Base-by-base conservation (phyloP, 1,140 invertebrate species). In the Pseudomyrmex cubaensis region DNA sequence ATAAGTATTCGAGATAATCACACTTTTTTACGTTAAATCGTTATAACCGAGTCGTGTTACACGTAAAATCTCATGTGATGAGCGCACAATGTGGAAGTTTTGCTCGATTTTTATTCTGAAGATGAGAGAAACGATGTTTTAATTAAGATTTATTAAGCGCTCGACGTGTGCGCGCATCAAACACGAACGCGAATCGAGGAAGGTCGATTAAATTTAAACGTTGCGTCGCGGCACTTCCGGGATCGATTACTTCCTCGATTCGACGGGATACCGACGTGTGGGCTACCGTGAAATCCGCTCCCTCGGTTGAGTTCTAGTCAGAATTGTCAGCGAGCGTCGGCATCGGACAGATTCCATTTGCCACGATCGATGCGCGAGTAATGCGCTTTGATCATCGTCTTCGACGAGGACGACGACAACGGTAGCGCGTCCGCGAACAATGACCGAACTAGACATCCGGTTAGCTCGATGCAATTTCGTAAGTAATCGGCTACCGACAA, bases 321-420 rank as follows among this genome's bases (percentile, higher is more conserved):
- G 22, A 80, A 80, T 80, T 80, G 76, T 80, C 76, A 44, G 54
- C 76, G 54, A 70, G 20, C 76, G 44, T 78, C 64, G 56, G 54
- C 54, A 17, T 52, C 12, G 54, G 15, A 50, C 54, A 46, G 54
- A 80, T 80, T 80, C 54, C 76, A 80, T 80, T 72, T 52, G 54
- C 67, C 70, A 70, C 64, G 64, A 59, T 15, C 20, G 76, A 78
- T 66, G 76, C 76, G 64, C 76, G 66, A 80, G 66, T 78, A 78
- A 78, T 57, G 76, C 76, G 76, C 76, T 80, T 80, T 80, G 76
- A 80, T 80, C 66, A 72, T 80, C 66, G 54, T 59, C 54, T 13
- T 56, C 69, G 69, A 76, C 22, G 22, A 66, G 25, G 48, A 77
- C 75, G 48, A 72, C 22, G 50, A 69, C 75, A 35, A 48, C 54